A percentile compares a stretch with the other conserved stretches of the same genome.
phyloP scores from a whole-genome alignment of 2,797 vertebrate species.

The Glossophaga mutica region DNA sequence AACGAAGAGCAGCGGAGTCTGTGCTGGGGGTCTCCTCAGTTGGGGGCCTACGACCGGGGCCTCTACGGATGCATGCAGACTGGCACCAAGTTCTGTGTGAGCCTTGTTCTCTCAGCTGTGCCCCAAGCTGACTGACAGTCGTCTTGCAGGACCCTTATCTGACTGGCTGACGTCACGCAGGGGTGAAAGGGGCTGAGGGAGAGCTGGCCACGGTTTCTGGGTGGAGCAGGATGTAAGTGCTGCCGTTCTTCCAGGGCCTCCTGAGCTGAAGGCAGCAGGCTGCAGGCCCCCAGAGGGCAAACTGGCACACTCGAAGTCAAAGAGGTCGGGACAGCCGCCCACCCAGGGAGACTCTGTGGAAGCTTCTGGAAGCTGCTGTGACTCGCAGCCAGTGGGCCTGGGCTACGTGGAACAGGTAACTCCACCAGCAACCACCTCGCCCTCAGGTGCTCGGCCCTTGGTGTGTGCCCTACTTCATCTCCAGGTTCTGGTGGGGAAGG shows the following conservation, averaged over 20 bases:
- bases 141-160: background rate
- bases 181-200: rapidly evolving
- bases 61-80: rapidly evolving
- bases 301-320: constrained; percentile 52
- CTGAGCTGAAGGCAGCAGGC: background rate
- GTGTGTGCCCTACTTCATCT: no score
- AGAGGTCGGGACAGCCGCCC: constrained; percentile 67
- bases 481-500: background rate
- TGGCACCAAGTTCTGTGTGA: rapidly evolving
- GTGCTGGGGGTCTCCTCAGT: background rate
- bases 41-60: background rate
- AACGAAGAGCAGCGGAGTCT: background rate
- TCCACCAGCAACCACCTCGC: rapidly evolving
- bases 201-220: background rate
- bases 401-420: constrained; percentile 87
- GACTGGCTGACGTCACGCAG: rapidly evolving
- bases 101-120: background rate
- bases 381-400: constrained; percentile 83
- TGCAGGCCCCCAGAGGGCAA: constrained; percentile 18
- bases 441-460: rapidly evolving
- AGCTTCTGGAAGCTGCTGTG: constrained; percentile 72
- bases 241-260: constrained; percentile 33
- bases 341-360: constrained; percentile 55
- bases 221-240: background rate
- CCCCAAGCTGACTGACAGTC: background rate